These are phyloP conservation scores for Cheumatopsyche charites DNA, from an alignment of 1,140 invertebrate genomes.

Conservation along the genomic window DNA sequence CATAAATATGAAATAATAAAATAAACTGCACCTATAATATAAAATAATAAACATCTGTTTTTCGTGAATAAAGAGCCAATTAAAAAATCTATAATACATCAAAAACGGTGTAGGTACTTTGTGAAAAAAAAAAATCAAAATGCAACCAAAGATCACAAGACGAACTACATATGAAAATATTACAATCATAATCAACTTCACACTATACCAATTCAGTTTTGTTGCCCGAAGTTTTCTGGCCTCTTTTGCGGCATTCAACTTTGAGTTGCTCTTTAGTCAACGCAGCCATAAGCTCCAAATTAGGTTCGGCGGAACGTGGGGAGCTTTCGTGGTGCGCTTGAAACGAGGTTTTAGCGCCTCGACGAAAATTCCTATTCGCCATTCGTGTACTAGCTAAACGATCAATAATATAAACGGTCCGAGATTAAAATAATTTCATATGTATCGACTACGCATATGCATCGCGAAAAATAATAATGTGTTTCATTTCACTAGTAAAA, in stretches of 20 bases:
- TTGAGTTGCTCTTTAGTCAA: constrained; percentile 69
- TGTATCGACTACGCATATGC: neutral
- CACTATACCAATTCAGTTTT: constrained; percentile 67
- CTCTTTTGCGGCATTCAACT: constrained; percentile 65
- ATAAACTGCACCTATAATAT: no score
- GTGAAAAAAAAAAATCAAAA: constrained; percentile 37
- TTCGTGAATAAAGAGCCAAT: no score
- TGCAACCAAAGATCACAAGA: constrained; percentile 16
- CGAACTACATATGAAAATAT: constrained; percentile 28
- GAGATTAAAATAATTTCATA: constrained; percentile 24
- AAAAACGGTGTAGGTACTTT: constrained; percentile 8
- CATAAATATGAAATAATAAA: no score
- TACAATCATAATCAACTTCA: constrained; percentile 37
- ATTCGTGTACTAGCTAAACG: constrained; percentile 30
- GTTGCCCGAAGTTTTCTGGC: constrained; percentile 66
- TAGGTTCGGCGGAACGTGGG: constrained; percentile 47
- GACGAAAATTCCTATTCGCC: constrained; percentile 43
- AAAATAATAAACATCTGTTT: no score
- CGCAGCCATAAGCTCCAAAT: constrained; percentile 59
- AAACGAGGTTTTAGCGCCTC: constrained; percentile 41
- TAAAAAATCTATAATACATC: neutral
- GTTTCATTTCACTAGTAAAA: no score
- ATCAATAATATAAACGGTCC: constrained; percentile 12
- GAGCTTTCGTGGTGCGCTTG: constrained; percentile 33
- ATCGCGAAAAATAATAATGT: neutral